Conservation (phyloP, 2,888 invertebrate species). For the Sinodicranocentrus sp. region DNA sequence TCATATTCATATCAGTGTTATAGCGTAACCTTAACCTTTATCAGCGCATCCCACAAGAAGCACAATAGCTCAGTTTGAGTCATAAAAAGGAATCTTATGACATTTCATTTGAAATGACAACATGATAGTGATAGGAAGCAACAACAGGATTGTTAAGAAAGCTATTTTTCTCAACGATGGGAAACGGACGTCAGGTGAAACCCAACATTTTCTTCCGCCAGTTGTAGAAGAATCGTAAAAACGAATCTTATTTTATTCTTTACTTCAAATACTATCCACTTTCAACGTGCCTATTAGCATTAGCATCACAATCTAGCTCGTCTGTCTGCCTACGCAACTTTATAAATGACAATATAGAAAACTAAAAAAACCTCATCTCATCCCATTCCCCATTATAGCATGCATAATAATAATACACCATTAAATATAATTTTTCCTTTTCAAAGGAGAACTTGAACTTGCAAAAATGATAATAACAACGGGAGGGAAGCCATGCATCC, state of each 20-base stretch:
- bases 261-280: background rate
- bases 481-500: slow-evolving; percentile 1
- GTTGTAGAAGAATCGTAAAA: no score
- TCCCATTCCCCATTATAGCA: background rate
- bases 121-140: background rate
- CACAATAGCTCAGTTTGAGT: background rate
- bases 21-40: slow-evolving; percentile 28
- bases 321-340: slow-evolving; percentile 7
- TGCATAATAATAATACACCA: slow-evolving; percentile 13
- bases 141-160: slow-evolving; percentile 34
- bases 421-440: slow-evolving; percentile 14
- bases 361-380: slow-evolving; percentile 25
- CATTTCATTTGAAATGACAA: background rate
- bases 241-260: background rate
- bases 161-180: slow-evolving; percentile 44
- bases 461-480: slow-evolving; percentile 29
- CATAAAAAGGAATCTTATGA: slow-evolving; percentile 9
- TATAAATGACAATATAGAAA: slow-evolving; percentile 44
- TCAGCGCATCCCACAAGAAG: background rate
- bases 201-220: slow-evolving; percentile 60
- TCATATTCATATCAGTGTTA: no score
- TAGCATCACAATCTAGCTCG: slow-evolving; percentile 3
- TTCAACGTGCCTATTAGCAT: no score
- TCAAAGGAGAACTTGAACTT: slow-evolving; percentile 35
- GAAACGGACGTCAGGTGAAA: slow-evolving; percentile 62